These are phyloP conservation scores for Catostylus mosaicus DNA, from an alignment of 30 jellyfish, hydroid and myxozoan genomes.

Conservation along the genomic window DNA sequence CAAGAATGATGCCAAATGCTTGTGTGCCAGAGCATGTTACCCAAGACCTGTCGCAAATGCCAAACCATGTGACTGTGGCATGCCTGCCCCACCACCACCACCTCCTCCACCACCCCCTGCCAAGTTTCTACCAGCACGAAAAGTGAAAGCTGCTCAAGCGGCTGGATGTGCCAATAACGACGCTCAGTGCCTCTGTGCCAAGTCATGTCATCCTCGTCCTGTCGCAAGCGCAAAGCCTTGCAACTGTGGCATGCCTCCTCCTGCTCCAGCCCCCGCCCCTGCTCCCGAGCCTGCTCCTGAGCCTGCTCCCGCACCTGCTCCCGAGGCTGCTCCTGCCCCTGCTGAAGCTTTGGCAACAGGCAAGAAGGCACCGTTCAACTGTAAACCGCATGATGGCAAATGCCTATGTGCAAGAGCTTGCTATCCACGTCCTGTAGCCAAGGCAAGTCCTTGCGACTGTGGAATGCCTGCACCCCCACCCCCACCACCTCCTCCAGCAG, in stretches of 20 bases:
- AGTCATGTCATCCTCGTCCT: conserved; percentile 66
- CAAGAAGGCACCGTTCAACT: conserved; percentile 58
- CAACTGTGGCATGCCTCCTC: conserved; percentile 66
- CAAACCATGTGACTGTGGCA: conserved; percentile 78
- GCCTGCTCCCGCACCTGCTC: conserved; percentile 52
- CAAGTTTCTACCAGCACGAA: not conserved
- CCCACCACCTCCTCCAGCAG: conserved; percentile 59
- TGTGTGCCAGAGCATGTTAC: conserved; percentile 69
- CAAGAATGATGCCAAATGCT: conserved; percentile 67
- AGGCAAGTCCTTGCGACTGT: conserved; percentile 75
- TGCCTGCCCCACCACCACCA: conserved; percentile 69
- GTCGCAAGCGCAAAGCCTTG: conserved; percentile 69
- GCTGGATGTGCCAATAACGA: conserved; percentile 25
- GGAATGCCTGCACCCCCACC: conserved; percentile 67
- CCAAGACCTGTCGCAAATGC: conserved; percentile 69
- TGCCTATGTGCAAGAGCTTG: conserved; percentile 83
- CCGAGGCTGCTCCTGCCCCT: conserved; percentile 61
- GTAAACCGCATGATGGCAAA: conserved; percentile 75
- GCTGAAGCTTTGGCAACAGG: conserved; percentile 19
- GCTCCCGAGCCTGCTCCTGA: conserved; percentile 55
- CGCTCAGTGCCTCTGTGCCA: conserved; percentile 79
- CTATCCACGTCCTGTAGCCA: conserved; percentile 76
- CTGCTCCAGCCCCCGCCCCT: conserved; percentile 66
- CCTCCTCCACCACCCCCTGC: conserved; percentile 62
- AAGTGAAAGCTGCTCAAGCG: not conserved